phyloP scores from a whole-genome alignment of 2,113 vertebrate species.

The Thunnus thynnus region DNA sequence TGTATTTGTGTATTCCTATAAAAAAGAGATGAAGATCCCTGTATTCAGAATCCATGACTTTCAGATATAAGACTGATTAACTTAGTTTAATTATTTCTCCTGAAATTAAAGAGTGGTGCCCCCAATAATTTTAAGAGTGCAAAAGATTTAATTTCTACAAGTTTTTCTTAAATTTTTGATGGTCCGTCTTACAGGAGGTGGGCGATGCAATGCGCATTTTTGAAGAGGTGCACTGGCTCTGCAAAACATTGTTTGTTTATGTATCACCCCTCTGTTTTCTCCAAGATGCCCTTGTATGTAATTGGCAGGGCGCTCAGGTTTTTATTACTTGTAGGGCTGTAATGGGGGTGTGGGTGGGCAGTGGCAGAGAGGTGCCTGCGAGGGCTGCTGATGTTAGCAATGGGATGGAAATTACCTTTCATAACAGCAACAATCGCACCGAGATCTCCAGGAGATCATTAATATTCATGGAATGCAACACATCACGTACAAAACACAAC shows the following conservation, averaged over 20 bases:
- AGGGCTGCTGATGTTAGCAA: constrained; percentile 41
- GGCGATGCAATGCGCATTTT: not conserved
- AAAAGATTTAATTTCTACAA: too few species aligned
- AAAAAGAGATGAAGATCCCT: too few species aligned
- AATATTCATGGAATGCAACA: constrained; percentile 69
- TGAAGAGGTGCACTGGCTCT: not conserved
- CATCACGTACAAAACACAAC: constrained; percentile 32
- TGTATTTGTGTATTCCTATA: too few species aligned
- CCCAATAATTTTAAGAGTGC: too few species aligned
- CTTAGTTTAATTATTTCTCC: too few species aligned
- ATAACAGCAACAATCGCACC: constrained; percentile 36
- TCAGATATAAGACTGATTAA: too few species aligned
- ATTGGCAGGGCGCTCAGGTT: constrained; percentile 31
- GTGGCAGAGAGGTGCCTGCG: constrained; percentile 21
- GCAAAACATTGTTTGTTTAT: constrained; percentile 18
- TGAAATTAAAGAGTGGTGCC: too few species aligned
- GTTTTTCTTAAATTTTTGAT: not conserved
- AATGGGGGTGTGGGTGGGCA: constrained; percentile 33
- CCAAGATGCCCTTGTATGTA: constrained; percentile 40
- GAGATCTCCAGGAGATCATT: constrained; percentile 57
- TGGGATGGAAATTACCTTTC: constrained; percentile 62
- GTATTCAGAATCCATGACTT: too few species aligned
- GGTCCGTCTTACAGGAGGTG: not conserved
- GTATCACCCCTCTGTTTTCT: constrained; percentile 20
- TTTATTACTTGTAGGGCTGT: constrained; percentile 37